A percentile compares a stretch with the other conserved stretches of the same genome.
phyloP scores from a whole-genome alignment of 2,113 vertebrate species.

The Sinocyclocheilus rhinocerous region DNA sequence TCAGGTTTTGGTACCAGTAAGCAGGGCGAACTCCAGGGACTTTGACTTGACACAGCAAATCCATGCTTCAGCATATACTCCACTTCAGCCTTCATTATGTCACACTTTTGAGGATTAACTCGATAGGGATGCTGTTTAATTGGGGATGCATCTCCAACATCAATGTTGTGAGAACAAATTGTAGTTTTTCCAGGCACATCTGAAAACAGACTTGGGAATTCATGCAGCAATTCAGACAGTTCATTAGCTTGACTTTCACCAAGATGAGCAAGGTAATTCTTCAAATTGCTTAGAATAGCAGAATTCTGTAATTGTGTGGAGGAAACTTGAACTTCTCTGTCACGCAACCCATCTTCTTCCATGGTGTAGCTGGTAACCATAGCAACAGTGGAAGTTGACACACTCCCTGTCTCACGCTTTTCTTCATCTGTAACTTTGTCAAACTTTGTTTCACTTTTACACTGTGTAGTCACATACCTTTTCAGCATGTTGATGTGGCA shows the following conservation, averaged over 20 bases:
- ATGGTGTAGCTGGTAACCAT: too few relatives aligned
- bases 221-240: too few relatives aligned
- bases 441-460: not conserved
- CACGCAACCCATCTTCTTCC: too few relatives aligned
- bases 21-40: not conserved
- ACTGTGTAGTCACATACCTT: not conserved
- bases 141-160: not conserved
- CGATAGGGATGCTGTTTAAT: not conserved
- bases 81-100: not conserved
- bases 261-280: too few relatives aligned
- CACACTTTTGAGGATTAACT: not conserved
- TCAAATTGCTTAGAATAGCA: too few relatives aligned
- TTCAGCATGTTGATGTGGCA: not conserved
- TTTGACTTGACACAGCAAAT: not conserved
- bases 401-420: not conserved
- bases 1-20: not conserved
- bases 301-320: too few relatives aligned
- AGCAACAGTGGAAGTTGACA: too few relatives aligned
- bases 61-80: not conserved
- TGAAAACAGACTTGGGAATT: not conserved
- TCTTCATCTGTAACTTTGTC: too few relatives aligned
- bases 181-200: not conserved
- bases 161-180: not conserved
- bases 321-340: too few relatives aligned
- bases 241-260: too few relatives aligned